Conservation (phyloP, 2,113 vertebrate genomes). For the Sterrhoptilus dennistouni region DNA sequence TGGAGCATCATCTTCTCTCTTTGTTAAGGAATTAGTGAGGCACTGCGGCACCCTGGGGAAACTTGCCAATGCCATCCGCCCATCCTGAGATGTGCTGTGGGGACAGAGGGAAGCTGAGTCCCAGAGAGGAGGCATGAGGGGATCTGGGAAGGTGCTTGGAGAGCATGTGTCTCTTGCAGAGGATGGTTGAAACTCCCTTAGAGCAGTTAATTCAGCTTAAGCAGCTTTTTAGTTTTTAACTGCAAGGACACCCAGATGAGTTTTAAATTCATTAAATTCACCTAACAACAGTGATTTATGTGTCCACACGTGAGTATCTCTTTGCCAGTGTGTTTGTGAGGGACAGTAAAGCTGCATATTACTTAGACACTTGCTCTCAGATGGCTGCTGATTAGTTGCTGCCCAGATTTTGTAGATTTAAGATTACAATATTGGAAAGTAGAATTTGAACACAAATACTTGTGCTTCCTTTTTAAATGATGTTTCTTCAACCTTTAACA, state of each 20-base stretch:
- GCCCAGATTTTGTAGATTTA: not conserved
- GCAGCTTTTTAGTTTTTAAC: not conserved
- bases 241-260: not conserved
- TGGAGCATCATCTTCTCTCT: not conserved
- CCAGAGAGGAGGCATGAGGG: not conserved
- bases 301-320: not conserved
- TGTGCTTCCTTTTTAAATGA: not conserved
- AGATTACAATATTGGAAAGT: not conserved
- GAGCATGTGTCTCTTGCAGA: not conserved
- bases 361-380: not conserved
- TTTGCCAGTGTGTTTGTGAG: not conserved
- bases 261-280: slow-evolving; percentile 1
- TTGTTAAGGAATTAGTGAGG: not conserved
- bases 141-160: not conserved
- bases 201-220: not conserved
- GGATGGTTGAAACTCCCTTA: not conserved
- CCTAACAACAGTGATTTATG: not conserved
- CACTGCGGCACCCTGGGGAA: fast-evolving
- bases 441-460: not conserved
- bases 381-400: not conserved
- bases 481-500: not conserved
- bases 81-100: fast-evolving
- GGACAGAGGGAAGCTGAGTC: not conserved
- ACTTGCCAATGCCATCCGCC: not conserved
- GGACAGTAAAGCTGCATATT: not conserved